phyloP scores from a whole-genome alignment of 2,797 vertebrate species.

The Agapornis canus region DNA sequence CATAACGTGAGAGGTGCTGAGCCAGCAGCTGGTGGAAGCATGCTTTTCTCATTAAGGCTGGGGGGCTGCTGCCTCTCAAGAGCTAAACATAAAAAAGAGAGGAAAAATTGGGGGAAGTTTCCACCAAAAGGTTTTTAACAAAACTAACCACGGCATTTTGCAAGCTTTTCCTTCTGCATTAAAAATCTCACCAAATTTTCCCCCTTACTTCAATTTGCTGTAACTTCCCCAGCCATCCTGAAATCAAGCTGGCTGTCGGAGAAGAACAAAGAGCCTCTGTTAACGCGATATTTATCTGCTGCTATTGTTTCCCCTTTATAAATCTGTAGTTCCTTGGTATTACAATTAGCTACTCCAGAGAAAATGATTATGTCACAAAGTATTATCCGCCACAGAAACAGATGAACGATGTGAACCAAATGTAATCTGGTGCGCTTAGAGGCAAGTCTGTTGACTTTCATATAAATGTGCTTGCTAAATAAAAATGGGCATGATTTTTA shows the following conservation, averaged over 20 bases:
- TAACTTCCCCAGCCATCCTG: not conserved
- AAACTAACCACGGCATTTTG: not conserved
- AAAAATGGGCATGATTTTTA: not conserved
- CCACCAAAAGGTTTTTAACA: not conserved
- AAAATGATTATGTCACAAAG: conserved; percentile 61
- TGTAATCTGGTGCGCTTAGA: not conserved
- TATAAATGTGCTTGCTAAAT: not conserved
- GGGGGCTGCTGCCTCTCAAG: not conserved
- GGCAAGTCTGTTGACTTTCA: conserved; percentile 28
- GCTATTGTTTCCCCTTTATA: conserved; percentile 45
- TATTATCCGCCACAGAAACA: conserved; percentile 42
- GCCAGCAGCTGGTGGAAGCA: not conserved
- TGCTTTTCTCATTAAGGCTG: not conserved
- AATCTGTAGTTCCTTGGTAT: conserved; percentile 40
- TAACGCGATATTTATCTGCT: conserved; percentile 15
- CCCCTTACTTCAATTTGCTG: not conserved
- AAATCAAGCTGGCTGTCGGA: not conserved
- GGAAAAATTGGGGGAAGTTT: not conserved
- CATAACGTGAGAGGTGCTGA: accelerated
- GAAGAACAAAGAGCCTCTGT: conserved; percentile 37
- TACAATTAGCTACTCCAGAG: conserved; percentile 58
- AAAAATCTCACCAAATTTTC: not conserved
- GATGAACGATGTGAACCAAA: conserved; percentile 58
- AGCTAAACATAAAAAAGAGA: accelerated
- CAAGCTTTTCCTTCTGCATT: not conserved